Percentiles rank a stretch among this genome's conserved stretches.
phyloP scores from a whole-genome alignment of 2,113 vertebrate genomes.

The Philantomba maxwellii region DNA sequence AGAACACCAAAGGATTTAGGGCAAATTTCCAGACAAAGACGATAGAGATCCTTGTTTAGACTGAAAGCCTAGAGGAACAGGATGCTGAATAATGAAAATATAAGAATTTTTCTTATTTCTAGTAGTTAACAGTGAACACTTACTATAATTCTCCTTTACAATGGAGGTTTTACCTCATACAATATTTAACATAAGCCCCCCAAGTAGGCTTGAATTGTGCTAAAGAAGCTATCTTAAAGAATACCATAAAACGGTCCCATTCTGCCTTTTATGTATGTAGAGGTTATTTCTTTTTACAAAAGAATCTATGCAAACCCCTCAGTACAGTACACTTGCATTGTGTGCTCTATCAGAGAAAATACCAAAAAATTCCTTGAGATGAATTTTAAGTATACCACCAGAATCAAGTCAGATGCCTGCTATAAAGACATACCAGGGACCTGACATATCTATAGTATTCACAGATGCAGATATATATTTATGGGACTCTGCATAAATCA shows the following conservation, averaged over 20 bases:
- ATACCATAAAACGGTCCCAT: background rate
- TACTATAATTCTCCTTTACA: background rate
- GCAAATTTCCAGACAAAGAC: background rate
- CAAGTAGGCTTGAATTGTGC: background rate
- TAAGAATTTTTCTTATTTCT: background rate
- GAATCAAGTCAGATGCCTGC: background rate
- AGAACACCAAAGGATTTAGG: background rate
- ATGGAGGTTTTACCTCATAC: background rate
- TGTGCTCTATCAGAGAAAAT: background rate
- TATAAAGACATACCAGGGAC: background rate
- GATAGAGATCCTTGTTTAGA: background rate
- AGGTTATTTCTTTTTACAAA: background rate
- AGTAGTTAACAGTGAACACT: background rate
- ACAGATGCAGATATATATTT: background rate
- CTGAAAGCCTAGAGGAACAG: background rate
- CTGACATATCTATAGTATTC: background rate
- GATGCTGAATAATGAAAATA: fast-evolving
- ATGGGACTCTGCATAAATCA: background rate
- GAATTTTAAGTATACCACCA: background rate
- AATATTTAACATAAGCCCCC: background rate
- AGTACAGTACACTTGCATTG: background rate
- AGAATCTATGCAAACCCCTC: background rate
- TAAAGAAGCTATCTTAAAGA: background rate
- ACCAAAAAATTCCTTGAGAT: background rate
- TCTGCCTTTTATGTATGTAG: background rate